Evolutionary conservation across 2,888 invertebrate genomes (phyloP).

Genomic region (Hyles lineata): DNA sequence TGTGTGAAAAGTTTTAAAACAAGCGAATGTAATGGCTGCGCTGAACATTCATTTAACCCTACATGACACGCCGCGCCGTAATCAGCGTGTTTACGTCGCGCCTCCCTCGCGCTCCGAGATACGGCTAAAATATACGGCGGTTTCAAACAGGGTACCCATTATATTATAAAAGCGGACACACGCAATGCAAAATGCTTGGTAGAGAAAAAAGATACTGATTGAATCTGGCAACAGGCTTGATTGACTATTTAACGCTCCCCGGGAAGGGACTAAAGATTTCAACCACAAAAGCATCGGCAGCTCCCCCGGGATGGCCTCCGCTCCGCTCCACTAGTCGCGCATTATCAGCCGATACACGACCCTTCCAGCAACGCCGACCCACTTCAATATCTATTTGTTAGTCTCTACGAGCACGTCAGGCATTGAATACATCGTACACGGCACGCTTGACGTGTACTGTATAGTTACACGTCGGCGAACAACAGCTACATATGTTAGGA

Average conservation of each 20-base stretch:
- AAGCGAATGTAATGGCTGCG: not conserved
- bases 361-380: not conserved
- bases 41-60: not conserved
- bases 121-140: not conserved
- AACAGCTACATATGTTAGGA: not conserved
- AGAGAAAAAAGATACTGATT: not conserved
- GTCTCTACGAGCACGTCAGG: not conserved
- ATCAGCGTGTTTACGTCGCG: not conserved
- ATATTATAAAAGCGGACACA: too few species aligned
- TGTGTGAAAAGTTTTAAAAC: not conserved
- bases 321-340: not conserved
- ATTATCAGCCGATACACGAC: not conserved
- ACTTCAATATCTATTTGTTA: constrained; percentile 1
- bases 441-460: not conserved
- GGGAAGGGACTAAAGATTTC: not conserved
- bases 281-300: not conserved
- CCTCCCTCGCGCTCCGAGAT: not conserved
- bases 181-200: too few species aligned
- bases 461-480: not conserved
- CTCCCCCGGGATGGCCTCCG: not conserved
- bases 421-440: not conserved
- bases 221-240: not conserved
- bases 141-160: too few species aligned
- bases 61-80: not conserved
- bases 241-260: not conserved